These are phyloP conservation scores for Emydoidea blandingii DNA, from an alignment of 2,797 vertebrate genomes.

Conservation along the genomic window DNA sequence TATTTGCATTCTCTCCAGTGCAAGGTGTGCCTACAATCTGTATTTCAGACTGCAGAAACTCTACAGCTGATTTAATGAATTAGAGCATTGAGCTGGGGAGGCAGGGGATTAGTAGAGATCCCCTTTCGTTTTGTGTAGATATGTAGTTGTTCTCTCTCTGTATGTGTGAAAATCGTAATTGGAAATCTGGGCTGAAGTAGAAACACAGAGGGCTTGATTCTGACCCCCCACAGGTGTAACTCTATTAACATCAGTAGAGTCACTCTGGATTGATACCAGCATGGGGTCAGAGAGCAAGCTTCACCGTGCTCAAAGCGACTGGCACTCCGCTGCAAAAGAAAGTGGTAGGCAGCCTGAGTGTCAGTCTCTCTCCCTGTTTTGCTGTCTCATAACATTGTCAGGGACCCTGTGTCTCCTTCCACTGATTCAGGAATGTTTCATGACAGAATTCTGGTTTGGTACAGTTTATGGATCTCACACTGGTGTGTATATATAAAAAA, in stretches of 20 bases:
- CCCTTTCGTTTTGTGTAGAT: fast-evolving
- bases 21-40: not conserved
- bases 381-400: not conserved
- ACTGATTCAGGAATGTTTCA: fast-evolving
- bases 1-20: not conserved
- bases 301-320: fast-evolving
- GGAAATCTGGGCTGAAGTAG: not conserved
- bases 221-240: not conserved
- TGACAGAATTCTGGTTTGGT: not conserved
- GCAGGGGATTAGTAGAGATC: not conserved
- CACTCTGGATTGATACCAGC: not conserved
- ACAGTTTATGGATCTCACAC: fast-evolving
- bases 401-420: not conserved
- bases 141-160: not conserved
- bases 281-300: not conserved
- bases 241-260: not conserved
- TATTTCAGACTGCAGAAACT: not conserved
- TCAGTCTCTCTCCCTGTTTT: not conserved
- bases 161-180: not conserved
- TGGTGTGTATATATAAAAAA: not conserved
- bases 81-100: not conserved
- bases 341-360: not conserved
- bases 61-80: not conserved
- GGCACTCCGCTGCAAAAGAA: not conserved
- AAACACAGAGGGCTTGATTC: not conserved